These are phyloP conservation scores for Heliothis peltigera DNA, from an alignment of 2,888 invertebrate species.

Conservation along the genomic window DNA sequence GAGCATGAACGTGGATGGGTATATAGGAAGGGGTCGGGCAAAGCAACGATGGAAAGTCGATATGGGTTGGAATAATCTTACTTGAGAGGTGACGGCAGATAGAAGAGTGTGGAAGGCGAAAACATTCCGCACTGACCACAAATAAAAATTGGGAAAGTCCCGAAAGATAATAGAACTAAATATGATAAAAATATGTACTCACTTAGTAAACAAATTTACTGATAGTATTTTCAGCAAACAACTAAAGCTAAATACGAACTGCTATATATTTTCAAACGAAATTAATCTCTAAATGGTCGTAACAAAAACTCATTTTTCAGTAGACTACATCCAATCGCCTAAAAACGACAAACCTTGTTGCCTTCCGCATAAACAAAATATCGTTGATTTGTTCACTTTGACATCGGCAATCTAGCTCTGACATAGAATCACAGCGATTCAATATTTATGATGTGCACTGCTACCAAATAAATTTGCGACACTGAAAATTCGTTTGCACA, in stretches of 20 bases:
- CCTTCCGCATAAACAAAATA: conserved; percentile 19
- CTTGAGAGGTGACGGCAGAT: no score
- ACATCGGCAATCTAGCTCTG: conserved; percentile 31
- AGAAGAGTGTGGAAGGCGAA: no score
- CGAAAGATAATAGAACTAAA: no score
- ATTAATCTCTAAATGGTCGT: background rate
- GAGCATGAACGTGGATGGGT: no score
- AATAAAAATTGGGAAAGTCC: no score
- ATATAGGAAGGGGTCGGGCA: no score
- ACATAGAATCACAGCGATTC: conserved; percentile 19
- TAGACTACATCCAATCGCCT: background rate
- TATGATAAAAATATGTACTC: no score
- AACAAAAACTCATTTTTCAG: background rate
- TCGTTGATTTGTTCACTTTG: conserved; percentile 34
- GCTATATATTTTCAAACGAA: background rate
- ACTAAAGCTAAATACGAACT: background rate
- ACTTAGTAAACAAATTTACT: no score
- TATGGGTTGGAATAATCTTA: no score
- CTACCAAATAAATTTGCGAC: conserved; percentile 63
- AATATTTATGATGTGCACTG: conserved; percentile 62
- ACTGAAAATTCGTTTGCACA: conserved; percentile 57
- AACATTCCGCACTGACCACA: no score
- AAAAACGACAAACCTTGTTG: conserved; percentile 2
- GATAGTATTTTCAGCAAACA: background rate
- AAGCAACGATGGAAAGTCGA: no score